Evolutionary conservation across 1,140 invertebrate species (phyloP).

Genomic region (Caenorhabditis brenneri): DNA sequence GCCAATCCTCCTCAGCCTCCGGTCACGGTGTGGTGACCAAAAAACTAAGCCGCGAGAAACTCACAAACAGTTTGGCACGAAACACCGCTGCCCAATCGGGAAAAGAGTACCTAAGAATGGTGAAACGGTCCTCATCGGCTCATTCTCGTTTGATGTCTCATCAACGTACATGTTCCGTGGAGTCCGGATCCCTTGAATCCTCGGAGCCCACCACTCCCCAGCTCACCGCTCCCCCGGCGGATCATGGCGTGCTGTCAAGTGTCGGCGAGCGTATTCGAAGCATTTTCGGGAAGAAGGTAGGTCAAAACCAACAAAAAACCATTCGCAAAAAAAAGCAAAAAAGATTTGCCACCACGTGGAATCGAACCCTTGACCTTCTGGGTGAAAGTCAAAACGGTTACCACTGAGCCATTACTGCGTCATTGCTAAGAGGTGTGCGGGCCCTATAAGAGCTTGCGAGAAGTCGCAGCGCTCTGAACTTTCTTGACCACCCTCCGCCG

Average conservation of each 20-base stretch:
- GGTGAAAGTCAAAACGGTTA: no score
- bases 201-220: slow-evolving; percentile 10
- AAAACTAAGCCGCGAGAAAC: slow-evolving; percentile 17
- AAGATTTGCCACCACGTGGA: no score
- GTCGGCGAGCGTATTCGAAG: neutral
- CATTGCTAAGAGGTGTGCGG: no score
- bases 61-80: neutral
- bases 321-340: no score
- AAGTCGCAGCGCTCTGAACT: no score
- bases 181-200: slow-evolving; percentile 1
- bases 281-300: slow-evolving; percentile 30
- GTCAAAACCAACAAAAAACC: no score
- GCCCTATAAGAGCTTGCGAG: no score
- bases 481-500: no score
- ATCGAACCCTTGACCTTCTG: no score
- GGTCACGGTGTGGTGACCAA: neutral
- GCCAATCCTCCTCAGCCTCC: neutral
- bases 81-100: neutral
- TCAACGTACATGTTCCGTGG: neutral
- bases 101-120: slow-evolving; percentile 2
- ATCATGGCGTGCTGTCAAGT: slow-evolving; percentile 14
- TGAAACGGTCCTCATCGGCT: slow-evolving; percentile 5
- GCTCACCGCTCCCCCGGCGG: neutral
- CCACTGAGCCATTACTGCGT: no score
- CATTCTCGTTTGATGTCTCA: slow-evolving; percentile 5